phyloP scores from a whole-genome alignment of 2,888 invertebrate genomes.

The Hypolimnas misippus region DNA sequence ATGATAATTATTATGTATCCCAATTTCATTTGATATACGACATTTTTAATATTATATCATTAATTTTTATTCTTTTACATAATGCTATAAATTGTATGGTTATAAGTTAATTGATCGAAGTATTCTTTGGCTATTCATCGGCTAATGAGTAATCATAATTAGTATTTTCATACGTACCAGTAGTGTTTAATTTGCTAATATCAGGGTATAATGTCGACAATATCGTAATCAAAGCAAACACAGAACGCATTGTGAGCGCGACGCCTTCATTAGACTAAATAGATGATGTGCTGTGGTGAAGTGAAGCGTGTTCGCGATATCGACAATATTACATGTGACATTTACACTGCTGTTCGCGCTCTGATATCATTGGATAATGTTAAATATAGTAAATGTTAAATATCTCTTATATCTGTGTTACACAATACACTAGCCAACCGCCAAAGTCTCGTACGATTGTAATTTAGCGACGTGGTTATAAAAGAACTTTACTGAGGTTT shows the following conservation, averaged over 20 bases:
- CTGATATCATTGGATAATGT: background rate
- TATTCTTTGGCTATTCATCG: background rate
- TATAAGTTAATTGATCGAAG: background rate
- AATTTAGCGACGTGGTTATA: too few species aligned
- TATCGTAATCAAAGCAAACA: conserved; percentile 43
- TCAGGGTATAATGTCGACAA: conserved; percentile 35
- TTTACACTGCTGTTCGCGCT: conserved; percentile 25
- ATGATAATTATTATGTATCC: background rate
- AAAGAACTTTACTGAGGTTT: too few species aligned
- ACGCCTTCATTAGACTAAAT: conserved; percentile 45
- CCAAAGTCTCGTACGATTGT: too few species aligned
- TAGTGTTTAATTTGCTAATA: conserved; percentile 29
- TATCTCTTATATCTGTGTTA: too few species aligned
- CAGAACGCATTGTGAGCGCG: conserved; percentile 38
- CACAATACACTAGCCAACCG: too few species aligned
- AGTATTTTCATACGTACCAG: conserved; percentile 18
- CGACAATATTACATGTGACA: conserved; percentile 31
- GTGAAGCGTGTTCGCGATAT: conserved; percentile 36
- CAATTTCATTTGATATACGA: conserved; percentile 1
- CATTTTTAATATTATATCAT: background rate
- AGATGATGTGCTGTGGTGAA: conserved; percentile 34
- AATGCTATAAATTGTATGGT: too few species aligned
- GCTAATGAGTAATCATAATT: conserved; percentile 17
- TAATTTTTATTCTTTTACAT: too few species aligned
- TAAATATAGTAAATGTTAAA: background rate